Base-by-base conservation (phyloP, 2,797 vertebrate genomes). In the Semotilus atromaculatus region DNA sequence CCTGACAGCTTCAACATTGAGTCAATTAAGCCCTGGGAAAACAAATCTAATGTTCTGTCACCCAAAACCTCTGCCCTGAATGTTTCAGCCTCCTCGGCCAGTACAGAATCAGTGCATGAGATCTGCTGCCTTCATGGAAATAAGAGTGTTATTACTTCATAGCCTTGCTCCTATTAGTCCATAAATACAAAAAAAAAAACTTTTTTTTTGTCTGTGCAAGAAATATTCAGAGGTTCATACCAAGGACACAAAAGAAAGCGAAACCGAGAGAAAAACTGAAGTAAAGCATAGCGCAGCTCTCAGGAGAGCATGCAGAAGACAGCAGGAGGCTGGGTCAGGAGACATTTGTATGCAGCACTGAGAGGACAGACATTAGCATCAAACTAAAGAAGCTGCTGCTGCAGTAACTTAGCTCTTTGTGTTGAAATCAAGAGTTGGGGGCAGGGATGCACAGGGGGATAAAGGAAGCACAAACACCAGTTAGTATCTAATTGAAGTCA, bases 361-460 rank as follows among this genome's bases (percentile, higher is more conserved):
- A 91, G 91, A 93, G 91, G 92, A 92, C 89, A 93, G 93, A 94
- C 94, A 95, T 95, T 94, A 96, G 94, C 93, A 95, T 95, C 93
- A 92, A 92, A 93, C 92, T 93, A 93, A 94, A 94, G 93, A 93
- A 92, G 92, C 93, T 88, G 91, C 93, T 87, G 93, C 93, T 93
- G 93, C 92, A 90, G 89, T 93, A 92, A 48, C 45, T 48, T 51
- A 51, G 92, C 90, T 93, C 92, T 94, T 93, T 93, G 92, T 93
- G 92, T 93, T 94, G 91, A 88, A 90, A 92, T 93, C 91, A 88
- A 74, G 91, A 86, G 80, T 88, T 90, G 89, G 90, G 92, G 90
- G 36, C 68, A 48, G 68, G 87, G 90, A 90, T 88, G 87, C 81
- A 89, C 90, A 58, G 81, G 90, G 90, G 91, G 87, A 53, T 26